A percentile compares a stretch with the other conserved stretches of the same genome.
Conservation (phyloP, 2,113 vertebrate species). For the Lophochroa leadbeateri region DNA sequence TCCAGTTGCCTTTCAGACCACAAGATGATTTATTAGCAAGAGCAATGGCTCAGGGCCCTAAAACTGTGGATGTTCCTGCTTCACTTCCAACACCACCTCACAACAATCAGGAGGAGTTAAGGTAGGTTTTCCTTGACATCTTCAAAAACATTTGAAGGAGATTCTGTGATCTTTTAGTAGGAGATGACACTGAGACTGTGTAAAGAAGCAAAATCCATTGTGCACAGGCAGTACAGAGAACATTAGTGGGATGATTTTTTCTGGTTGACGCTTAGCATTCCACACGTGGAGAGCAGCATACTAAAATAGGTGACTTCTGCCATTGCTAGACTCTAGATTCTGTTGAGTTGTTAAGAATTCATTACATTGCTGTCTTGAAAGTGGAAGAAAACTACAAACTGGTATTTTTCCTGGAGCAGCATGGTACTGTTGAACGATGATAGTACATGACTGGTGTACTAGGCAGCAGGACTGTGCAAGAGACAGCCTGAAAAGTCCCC, state of each 20-base stretch:
- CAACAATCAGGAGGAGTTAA: conserved; percentile 94
- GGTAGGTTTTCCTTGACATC: conserved; percentile 70
- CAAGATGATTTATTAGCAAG: conserved; percentile 86
- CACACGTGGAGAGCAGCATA: fast-evolving
- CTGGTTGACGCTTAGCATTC: background rate
- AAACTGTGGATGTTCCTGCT: conserved; percentile 93
- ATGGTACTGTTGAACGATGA: background rate
- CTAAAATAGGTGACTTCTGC: background rate
- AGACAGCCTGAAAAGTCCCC: background rate
- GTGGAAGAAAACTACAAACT: background rate
- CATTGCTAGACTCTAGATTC: background rate
- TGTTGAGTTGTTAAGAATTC: background rate
- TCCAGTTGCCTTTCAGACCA: conserved; percentile 87
- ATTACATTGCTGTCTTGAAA: background rate
- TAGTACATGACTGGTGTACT: background rate
- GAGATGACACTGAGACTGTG: background rate
- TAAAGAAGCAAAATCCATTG: background rate
- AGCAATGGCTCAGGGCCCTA: conserved; percentile 85
- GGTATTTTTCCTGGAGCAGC: background rate
- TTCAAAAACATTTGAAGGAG: background rate
- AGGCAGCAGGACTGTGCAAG: background rate
- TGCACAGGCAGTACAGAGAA: background rate
- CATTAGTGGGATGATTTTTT: background rate
- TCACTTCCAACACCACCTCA: conserved; percentile 96
- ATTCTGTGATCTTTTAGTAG: background rate